A percentile compares a stretch with the other conserved stretches of the same genome.
These are phyloP conservation scores for Anas capensis DNA, from an alignment of 2,797 vertebrate genomes.

Conservation along the genomic window DNA sequence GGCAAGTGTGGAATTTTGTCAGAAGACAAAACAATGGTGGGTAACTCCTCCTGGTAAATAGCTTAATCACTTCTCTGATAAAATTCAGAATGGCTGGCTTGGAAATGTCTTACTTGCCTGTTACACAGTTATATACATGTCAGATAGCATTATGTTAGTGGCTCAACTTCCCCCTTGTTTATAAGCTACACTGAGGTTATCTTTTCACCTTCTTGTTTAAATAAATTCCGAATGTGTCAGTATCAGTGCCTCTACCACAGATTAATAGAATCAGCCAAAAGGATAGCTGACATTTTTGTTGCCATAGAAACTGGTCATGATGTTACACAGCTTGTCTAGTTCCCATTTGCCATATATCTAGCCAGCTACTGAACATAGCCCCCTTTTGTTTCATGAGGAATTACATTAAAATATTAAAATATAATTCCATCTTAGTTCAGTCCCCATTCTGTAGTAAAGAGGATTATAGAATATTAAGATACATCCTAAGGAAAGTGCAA, in stretches of 20 bases:
- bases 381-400: conserved; percentile 83
- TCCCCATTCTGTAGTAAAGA: conserved; percentile 72
- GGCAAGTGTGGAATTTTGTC: not conserved
- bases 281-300: conserved; percentile 87
- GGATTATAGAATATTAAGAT: conserved; percentile 78
- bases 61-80: conserved; percentile 30
- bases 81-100: not conserved
- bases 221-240: conserved; percentile 79
- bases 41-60: conserved; percentile 22
- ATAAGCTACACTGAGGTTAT: conserved; percentile 71
- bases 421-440: conserved; percentile 77
- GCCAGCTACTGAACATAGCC: conserved; percentile 74
- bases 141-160: conserved; percentile 38
- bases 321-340: conserved; percentile 80
- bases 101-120: not conserved
- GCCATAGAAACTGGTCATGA: conserved; percentile 85
- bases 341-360: conserved; percentile 80
- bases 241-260: conserved; percentile 78
- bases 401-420: conserved; percentile 81
- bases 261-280: conserved; percentile 84
- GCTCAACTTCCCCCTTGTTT: conserved; percentile 70
- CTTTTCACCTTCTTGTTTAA: conserved; percentile 80
- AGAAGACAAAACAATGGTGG: not conserved
- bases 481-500: conserved; percentile 72
- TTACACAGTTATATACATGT: not conserved